phyloP scores from a whole-genome alignment of 1,140 invertebrate species.

The Drosophila mauritiana region DNA sequence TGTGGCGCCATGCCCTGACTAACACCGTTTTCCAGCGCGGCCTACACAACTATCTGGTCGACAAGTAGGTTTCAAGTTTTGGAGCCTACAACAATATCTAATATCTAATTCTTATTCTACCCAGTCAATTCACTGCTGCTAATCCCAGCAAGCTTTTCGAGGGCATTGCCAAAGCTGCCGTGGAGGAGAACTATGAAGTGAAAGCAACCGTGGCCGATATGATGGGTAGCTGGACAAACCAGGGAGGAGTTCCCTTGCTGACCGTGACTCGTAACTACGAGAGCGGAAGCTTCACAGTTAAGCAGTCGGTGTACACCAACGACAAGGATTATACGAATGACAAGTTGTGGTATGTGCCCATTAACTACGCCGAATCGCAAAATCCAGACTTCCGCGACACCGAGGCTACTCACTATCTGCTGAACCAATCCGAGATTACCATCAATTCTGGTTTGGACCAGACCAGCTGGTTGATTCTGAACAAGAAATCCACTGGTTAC shows the following conservation, averaged over 20 bases:
- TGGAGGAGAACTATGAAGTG: constrained; percentile 61
- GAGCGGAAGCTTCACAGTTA: constrained; percentile 72
- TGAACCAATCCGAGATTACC: constrained; percentile 24
- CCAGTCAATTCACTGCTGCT: constrained; percentile 85
- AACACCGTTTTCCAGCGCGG: constrained; percentile 93
- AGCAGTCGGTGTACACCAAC: constrained; percentile 85
- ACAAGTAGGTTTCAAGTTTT: constrained; percentile 85
- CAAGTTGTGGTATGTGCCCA: constrained; percentile 49
- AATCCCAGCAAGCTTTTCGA: constrained; percentile 89
- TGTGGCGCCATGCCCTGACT: constrained; percentile 97
- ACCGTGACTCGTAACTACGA: constrained; percentile 85
- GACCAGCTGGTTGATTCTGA: constrained; percentile 87
- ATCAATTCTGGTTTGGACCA: constrained; percentile 18
- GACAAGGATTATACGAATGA: constrained; percentile 37
- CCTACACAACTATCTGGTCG: constrained; percentile 90
- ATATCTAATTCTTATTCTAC: background rate
- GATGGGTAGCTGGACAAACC: constrained; percentile 89
- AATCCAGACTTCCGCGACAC: constrained; percentile 85
- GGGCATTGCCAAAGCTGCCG: constrained; percentile 87
- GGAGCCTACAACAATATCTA: no score
- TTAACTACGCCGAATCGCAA: constrained; percentile 73
- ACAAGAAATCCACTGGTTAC: constrained; percentile 87
- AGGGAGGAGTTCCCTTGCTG: constrained; percentile 88
- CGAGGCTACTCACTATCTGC: constrained; percentile 63
- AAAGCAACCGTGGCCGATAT: constrained; percentile 79